A percentile compares a stretch with the other conserved stretches of the same genome.
Evolutionary conservation across 1,140 invertebrate genomes (phyloP).

Genomic region (Camponotus vicinus): DNA sequence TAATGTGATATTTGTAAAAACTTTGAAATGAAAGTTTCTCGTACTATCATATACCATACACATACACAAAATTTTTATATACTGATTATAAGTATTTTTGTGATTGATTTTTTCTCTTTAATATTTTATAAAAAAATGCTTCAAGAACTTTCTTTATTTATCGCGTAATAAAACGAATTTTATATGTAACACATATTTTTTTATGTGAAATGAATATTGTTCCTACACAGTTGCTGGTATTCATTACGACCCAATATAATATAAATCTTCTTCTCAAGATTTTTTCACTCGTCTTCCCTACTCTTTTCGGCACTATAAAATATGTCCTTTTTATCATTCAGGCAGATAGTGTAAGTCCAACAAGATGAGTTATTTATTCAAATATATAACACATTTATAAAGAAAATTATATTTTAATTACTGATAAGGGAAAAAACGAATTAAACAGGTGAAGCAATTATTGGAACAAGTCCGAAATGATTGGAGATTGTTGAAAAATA

Average conservation of each 20-base stretch:
- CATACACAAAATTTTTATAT: no score
- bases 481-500: constrained; percentile 37
- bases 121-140: neutral
- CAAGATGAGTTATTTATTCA: neutral
- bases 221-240: constrained; percentile 18
- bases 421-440: neutral
- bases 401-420: constrained; percentile 14
- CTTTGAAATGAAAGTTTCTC: no score
- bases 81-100: no score
- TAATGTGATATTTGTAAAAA: no score
- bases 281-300: constrained; percentile 11
- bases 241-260: constrained; percentile 28
- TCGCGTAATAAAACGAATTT: neutral
- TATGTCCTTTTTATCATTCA: constrained; percentile 41
- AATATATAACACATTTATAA: neutral
- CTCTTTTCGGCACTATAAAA: constrained; percentile 5
- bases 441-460: constrained; percentile 20
- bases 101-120: neutral
- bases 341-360: constrained; percentile 1
- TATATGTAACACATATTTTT: no score
- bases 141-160: neutral
- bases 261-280: neutral
- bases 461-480: constrained; percentile 27
- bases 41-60: no score
- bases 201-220: neutral